Percentiles rank a stretch among this genome's conserved stretches.
These are phyloP conservation scores for Fregata magnificens DNA, from an alignment of 2,113 vertebrate species.

Conservation along the genomic window DNA sequence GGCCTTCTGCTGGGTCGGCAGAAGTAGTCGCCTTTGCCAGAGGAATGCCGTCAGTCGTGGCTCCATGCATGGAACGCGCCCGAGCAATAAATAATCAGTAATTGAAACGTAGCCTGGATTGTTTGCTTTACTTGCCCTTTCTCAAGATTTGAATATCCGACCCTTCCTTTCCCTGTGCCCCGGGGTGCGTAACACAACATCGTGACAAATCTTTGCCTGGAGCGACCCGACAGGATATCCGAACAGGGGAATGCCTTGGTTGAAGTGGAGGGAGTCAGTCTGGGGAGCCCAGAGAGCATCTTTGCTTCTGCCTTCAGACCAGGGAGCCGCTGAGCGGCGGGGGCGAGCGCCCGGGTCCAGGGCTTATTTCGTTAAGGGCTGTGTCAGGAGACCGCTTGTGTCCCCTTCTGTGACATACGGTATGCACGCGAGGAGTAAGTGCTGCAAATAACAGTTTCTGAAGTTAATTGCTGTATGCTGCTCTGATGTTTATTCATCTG, in stretches of 20 bases:
- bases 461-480: not conserved
- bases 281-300: conserved; percentile 23
- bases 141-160: conserved; percentile 25
- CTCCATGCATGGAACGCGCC: conserved; percentile 42
- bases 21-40: conserved; percentile 65
- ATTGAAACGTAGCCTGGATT: not conserved
- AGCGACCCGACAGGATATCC: conserved; percentile 9
- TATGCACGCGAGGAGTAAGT: not conserved
- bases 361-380: not conserved
- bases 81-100: not conserved
- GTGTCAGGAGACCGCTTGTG: not conserved
- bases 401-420: not conserved
- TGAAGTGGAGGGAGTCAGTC: not conserved
- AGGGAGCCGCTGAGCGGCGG: not conserved
- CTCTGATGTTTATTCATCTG: not conserved
- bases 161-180: not conserved
- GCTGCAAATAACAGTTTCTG: not conserved
- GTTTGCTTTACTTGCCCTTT: conserved; percentile 51
- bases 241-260: conserved; percentile 46
- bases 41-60: conserved; percentile 56
- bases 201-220: conserved; percentile 45
- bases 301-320: conserved; percentile 28
- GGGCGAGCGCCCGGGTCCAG: not conserved
- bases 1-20: conserved; percentile 38
- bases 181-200: not conserved